A percentile compares a stretch with the other conserved stretches of the same genome.
Conservation (phyloP, 2,797 vertebrate genomes). For the Silurus aristotelis region DNA sequence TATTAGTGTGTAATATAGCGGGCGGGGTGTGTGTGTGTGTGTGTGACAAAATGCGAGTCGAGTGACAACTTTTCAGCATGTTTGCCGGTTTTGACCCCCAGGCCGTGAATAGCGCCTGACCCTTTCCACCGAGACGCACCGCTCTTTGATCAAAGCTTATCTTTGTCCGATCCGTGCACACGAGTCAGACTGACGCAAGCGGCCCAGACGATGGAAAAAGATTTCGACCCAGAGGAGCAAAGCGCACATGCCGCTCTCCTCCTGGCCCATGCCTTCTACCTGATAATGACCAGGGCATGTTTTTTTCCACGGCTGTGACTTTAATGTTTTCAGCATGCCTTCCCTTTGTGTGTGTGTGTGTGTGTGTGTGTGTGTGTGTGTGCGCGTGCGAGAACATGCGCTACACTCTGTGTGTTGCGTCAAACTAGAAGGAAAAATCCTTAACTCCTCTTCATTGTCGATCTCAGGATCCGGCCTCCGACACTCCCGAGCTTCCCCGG, state of each 20-base stretch:
- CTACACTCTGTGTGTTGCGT: not conserved
- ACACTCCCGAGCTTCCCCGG: no score
- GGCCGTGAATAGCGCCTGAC: constrained; percentile 1
- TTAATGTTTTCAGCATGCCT: not conserved
- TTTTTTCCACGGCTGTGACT: constrained; percentile 21
- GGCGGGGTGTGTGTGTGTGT: no score
- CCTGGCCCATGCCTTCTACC: not conserved
- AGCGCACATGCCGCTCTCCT: constrained; percentile 40
- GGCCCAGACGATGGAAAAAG: constrained; percentile 44
- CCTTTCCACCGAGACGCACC: not conserved
- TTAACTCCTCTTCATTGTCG: not conserved
- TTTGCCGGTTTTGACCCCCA: not conserved
- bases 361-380: not conserved
- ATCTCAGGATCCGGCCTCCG: no score
- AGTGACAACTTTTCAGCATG: not conserved
- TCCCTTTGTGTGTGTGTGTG: no score
- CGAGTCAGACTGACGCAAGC: constrained; percentile 27
- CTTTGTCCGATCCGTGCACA: not conserved
- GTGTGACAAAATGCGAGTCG: not conserved
- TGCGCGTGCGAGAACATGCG: not conserved
- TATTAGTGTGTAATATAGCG: no score
- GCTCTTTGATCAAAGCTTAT: not conserved
- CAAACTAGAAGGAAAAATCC: not conserved
- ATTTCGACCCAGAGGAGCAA: constrained; percentile 39
- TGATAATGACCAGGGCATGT: constrained; percentile 12